phyloP scores from a whole-genome alignment of 2,888 invertebrate genomes.

The Drosophila colorata region DNA sequence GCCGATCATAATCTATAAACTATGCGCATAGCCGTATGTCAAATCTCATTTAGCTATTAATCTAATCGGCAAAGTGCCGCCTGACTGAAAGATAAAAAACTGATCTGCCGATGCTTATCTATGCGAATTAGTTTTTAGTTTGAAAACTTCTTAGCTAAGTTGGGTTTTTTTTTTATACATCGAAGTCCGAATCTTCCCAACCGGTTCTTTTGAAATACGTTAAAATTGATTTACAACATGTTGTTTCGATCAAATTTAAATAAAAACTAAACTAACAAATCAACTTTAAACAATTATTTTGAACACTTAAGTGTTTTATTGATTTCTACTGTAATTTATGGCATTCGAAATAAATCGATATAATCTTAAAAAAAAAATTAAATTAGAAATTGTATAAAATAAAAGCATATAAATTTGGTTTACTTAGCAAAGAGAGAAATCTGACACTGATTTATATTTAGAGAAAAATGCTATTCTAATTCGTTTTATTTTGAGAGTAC shows the following conservation, averaged over 20 bases:
- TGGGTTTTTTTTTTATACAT: background rate
- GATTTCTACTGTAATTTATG: background rate
- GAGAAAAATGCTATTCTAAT: too few species aligned
- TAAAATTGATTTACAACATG: background rate
- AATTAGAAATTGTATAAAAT: background rate
- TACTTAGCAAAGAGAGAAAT: too few species aligned
- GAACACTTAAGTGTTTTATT: background rate
- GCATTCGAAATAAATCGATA: background rate
- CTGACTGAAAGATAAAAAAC: background rate
- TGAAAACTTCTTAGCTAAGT: background rate
- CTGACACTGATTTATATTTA: too few species aligned
- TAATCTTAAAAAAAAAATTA: background rate
- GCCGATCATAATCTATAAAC: conserved; percentile 39
- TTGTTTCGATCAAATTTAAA: background rate
- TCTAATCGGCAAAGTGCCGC: conserved; percentile 17
- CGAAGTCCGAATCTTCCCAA: background rate
- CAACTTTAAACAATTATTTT: background rate
- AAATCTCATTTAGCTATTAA: conserved; percentile 37
- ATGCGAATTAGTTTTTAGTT: background rate
- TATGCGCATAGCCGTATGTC: conserved; percentile 44
- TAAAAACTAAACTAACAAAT: background rate
- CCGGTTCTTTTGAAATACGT: background rate
- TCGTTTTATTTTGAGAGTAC: too few species aligned
- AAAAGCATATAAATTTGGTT: too few species aligned
- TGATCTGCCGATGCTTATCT: background rate